Evolutionary conservation across 2,888 invertebrate species (phyloP), one percentile per base, ranked within the genome.

Genomic region (Lasioglossum malachurum): DNA sequence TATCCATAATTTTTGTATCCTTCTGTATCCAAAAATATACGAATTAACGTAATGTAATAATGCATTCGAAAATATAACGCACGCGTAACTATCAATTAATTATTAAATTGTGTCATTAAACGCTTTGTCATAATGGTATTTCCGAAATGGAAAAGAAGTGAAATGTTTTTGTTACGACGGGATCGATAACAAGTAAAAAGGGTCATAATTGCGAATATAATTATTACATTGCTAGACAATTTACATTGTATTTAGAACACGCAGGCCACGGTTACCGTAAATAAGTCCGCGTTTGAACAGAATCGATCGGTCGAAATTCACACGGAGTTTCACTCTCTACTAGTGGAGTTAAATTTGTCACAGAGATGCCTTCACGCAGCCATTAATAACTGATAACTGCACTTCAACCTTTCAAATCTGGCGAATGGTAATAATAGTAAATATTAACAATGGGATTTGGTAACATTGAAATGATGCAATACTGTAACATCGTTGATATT

Each of bases 251-350:
- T 38, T 69, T 23, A 23, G 19, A 38, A 10, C 38, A 4, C 35
- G 19, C 67, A 2, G 4, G 4, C 38, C 35, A 38, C 67, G 4
- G 19, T 19, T 69, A 1, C 23, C 23, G 8, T 69, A 69, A 69
- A 69, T 38, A 69, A 38, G 35, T 67, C 23, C 35, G 67, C 12
- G 19, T 69, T 35, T 16, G 67, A 19, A 71, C n/a, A 12, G 38
- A 41, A n/a, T 41, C 71, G 41, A 71, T 71, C n/a, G 71, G 44
- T 71, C 71, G 38, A 71, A 41, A 71, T 71, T 41, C 41, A 7
- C n/a, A 27, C 4, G 41, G 38, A 71, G 23, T 64, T 64, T 64
- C 64, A 64, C 64, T 64, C 64, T 64, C 64, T 35, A 69, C 23
- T 12, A 23, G 8, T 23, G 10, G 67, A 19, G 67, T 69, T 69